Percentiles rank a stretch among this genome's conserved stretches.
These are phyloP conservation scores for Aspidoscelis tigris DNA, from an alignment of 2,113 vertebrate species.

Conservation along the genomic window DNA sequence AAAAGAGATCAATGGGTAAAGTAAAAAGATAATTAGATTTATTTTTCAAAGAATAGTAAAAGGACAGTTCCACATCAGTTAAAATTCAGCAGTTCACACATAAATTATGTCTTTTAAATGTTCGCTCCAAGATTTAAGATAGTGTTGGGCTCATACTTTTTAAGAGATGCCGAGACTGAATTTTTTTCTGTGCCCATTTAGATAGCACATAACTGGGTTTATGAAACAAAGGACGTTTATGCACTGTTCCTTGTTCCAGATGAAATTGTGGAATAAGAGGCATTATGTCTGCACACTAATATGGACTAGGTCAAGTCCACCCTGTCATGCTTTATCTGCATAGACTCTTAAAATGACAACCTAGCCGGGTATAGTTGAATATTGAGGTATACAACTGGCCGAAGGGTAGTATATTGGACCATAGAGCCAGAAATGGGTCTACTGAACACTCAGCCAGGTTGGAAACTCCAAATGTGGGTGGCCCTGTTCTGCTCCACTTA, in stretches of 20 bases:
- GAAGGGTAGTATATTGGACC: too few relatives aligned
- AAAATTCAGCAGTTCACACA: neutral
- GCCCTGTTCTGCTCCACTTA: too few relatives aligned
- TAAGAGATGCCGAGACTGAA: neutral
- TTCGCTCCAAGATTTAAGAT: constrained; percentile 2
- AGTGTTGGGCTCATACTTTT: neutral
- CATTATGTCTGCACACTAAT: too few relatives aligned
- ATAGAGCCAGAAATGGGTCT: too few relatives aligned
- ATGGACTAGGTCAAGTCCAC: too few relatives aligned
- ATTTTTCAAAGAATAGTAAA: neutral
- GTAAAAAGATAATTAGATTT: neutral
- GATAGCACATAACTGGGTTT: neutral
- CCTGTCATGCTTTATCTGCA: too few relatives aligned
- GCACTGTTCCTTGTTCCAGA: neutral
- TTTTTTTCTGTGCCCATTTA: neutral
- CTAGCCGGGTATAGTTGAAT: too few relatives aligned
- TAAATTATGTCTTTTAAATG: constrained; percentile 38
- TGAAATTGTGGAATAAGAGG: neutral
- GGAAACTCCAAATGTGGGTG: too few relatives aligned
- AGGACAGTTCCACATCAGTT: neutral
- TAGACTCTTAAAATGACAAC: too few relatives aligned
- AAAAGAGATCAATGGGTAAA: neutral
- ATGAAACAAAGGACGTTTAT: neutral
- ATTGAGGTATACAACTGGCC: too few relatives aligned
- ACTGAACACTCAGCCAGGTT: too few relatives aligned